Evolutionary conservation across 2,888 invertebrate genomes (phyloP).

Genomic region (Chironomus tentans): DNA sequence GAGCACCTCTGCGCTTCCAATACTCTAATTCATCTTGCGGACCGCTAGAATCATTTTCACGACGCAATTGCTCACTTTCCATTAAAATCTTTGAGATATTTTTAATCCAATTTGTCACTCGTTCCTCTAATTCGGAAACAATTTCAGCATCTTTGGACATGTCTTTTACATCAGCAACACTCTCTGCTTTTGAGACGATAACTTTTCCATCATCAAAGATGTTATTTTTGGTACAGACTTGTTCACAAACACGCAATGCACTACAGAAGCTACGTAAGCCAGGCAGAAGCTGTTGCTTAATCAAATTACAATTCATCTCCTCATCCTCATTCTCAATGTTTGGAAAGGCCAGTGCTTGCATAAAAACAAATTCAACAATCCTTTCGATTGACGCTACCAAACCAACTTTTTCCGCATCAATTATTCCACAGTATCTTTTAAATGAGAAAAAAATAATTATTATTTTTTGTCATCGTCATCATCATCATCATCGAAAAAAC

Average conservation of each 20-base stretch:
- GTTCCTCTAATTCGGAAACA: slow-evolving; percentile 57
- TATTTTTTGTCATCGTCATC: background rate
- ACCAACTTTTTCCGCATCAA: slow-evolving; percentile 68
- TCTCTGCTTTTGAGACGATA: slow-evolving; percentile 51
- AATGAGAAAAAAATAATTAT: too few relatives aligned
- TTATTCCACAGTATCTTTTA: slow-evolving; percentile 63
- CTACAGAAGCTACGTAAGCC: slow-evolving; percentile 80
- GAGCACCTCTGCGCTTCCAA: slow-evolving; percentile 91
- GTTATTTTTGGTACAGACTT: slow-evolving; percentile 68
- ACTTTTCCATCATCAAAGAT: slow-evolving; percentile 65
- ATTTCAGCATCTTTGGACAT: slow-evolving; percentile 58
- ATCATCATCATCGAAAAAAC: too few relatives aligned
- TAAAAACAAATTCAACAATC: slow-evolving; percentile 79
- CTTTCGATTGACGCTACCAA: slow-evolving; percentile 80
- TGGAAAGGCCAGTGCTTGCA: slow-evolving; percentile 80
- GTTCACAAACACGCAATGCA: slow-evolving; percentile 77
- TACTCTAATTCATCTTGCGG: slow-evolving; percentile 93
- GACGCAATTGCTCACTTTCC: slow-evolving; percentile 83
- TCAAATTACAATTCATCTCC: slow-evolving; percentile 65
- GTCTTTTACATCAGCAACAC: slow-evolving; percentile 59
- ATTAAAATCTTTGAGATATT: slow-evolving; percentile 72
- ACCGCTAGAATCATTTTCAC: slow-evolving; percentile 85
- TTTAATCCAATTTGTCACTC: slow-evolving; percentile 71
- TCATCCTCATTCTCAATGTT: slow-evolving; percentile 73
- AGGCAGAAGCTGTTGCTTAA: slow-evolving; percentile 73